Evolutionary conservation across 2,888 invertebrate species (phyloP), one percentile per base, ranked within the genome.

Genomic region (Rapana venosa): DNA sequence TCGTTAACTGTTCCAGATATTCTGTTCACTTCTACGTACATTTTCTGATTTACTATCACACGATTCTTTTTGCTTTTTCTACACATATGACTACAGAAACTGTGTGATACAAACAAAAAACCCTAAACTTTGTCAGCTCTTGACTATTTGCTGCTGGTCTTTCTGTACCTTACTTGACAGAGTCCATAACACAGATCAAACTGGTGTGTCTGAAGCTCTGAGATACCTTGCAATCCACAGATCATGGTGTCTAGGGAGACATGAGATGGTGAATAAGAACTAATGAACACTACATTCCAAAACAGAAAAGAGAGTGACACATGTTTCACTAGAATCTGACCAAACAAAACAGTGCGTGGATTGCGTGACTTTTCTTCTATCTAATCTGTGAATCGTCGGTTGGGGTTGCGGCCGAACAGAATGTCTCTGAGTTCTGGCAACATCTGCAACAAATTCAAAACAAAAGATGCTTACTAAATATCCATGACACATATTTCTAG

Each of bases 331-430:
- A 83, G 35, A 20, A 26, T 20, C 30, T 36, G 81, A 22, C 36
- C 35, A 83, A 47, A 47, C 81, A 22, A 47, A 35, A 35, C 47
- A 4, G 5, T 26, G n/a, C n/a, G 56, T 84, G 66, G 66, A 66
- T 66, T 66, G 87, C 6, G 17, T 20, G 30, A 66, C 20, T 32
- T 61, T 77, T 98, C 99, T 97, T 99, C 99, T 94, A 58, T 61
- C 84, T 98, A 99, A 97, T 99, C 99, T 94, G 97, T 97, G 97
- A 99, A 99, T 97, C 98, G 98, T 96, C 99, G 98, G 97, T 99
- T 99, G 92, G 98, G 97, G 97, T 99, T 99, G 95, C 97, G 97
- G 83, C 99, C 99, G 97, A 99, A 99, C 93, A 99, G 97, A 90
- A 98, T 98, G 89, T 97, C 98, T 97, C 99, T 98, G 94, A 99